A percentile compares a stretch with the other conserved stretches of the same genome.
phyloP scores from a whole-genome alignment of 2,113 vertebrate genomes.

The Leptobrachium leishanense region DNA sequence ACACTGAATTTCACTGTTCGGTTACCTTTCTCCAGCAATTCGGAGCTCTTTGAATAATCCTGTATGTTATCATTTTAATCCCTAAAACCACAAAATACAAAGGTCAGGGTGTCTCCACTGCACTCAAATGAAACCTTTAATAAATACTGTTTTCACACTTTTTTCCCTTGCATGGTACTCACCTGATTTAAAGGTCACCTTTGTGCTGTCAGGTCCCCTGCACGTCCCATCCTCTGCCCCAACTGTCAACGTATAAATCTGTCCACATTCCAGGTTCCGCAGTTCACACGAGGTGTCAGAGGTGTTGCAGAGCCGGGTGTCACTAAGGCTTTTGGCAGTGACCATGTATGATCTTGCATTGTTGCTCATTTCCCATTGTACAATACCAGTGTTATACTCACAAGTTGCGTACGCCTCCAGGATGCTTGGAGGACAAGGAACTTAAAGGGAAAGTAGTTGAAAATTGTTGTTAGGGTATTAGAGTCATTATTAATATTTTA shows the following conservation, averaged over 20 bases:
- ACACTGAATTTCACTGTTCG: too few species aligned
- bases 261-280: conserved; percentile 62
- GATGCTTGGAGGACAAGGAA: conserved; percentile 62
- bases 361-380: conserved; percentile 64
- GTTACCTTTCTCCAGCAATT: too few species aligned
- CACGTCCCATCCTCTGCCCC: conserved; percentile 34
- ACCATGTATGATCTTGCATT: conserved; percentile 61
- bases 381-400: conserved; percentile 53
- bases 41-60: too few species aligned
- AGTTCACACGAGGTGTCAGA: conserved; percentile 63
- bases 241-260: conserved; percentile 62
- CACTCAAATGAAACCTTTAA: too few species aligned
- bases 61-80: too few species aligned
- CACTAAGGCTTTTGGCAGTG: conserved; percentile 49
- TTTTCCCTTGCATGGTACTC: background rate
- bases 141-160: too few species aligned
- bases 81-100: too few species aligned
- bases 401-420: conserved; percentile 61
- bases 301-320: conserved; percentile 59
- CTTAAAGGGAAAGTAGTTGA: background rate
- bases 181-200: conserved; percentile 63
- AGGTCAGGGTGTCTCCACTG: too few species aligned
- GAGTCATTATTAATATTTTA: too few species aligned
- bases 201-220: conserved; percentile 54
- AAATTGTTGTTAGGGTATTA: too few species aligned